These are phyloP conservation scores for Drosophila mauritiana DNA, from an alignment of 1,140 invertebrate genomes.

Conservation along the genomic window DNA sequence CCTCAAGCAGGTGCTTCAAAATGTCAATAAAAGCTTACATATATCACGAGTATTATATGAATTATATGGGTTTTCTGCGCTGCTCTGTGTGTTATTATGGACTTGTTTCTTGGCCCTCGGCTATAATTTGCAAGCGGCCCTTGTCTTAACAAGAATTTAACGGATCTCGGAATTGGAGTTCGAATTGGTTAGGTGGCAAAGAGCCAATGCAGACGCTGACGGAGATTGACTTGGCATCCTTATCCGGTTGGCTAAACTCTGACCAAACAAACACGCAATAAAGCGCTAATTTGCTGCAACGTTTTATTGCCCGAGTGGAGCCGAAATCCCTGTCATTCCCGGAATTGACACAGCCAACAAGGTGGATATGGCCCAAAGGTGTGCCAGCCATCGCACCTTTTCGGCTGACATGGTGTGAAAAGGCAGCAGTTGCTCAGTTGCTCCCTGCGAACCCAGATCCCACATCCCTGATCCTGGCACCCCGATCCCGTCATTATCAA, in stretches of 20 bases:
- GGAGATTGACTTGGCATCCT: slow-evolving; percentile 11
- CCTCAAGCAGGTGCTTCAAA: slow-evolving; percentile 35
- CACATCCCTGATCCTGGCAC: slow-evolving; percentile 6
- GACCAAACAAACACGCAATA: slow-evolving; percentile 79
- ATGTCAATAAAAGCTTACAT: slow-evolving; percentile 72
- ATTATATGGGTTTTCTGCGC: slow-evolving; percentile 28
- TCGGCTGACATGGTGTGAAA: slow-evolving; percentile 67
- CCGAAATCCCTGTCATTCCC: slow-evolving; percentile 47
- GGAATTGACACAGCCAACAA: slow-evolving; percentile 73
- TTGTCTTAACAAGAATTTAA: slow-evolving; percentile 70
- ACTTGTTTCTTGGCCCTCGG: slow-evolving; percentile 21
- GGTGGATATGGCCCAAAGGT: slow-evolving; percentile 44
- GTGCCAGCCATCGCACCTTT: slow-evolving; percentile 71
- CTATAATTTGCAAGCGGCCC: slow-evolving; percentile 32
- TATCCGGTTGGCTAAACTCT: slow-evolving; percentile 42
- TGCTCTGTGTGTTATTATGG: slow-evolving; percentile 21
- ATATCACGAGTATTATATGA: slow-evolving; percentile 48
- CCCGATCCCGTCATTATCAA: slow-evolving; percentile 65
- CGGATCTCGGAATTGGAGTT: slow-evolving; percentile 26
- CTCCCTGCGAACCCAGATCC: slow-evolving; percentile 12
- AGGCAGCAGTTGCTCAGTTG: slow-evolving; percentile 31
- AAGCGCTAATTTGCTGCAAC: slow-evolving; percentile 78
- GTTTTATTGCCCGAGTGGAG: slow-evolving; percentile 57
- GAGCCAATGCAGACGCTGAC: neutral
- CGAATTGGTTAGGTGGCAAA: slow-evolving; percentile 5